phyloP scores from a whole-genome alignment of 1,140 invertebrate genomes.

The Cydia pomonella region DNA sequence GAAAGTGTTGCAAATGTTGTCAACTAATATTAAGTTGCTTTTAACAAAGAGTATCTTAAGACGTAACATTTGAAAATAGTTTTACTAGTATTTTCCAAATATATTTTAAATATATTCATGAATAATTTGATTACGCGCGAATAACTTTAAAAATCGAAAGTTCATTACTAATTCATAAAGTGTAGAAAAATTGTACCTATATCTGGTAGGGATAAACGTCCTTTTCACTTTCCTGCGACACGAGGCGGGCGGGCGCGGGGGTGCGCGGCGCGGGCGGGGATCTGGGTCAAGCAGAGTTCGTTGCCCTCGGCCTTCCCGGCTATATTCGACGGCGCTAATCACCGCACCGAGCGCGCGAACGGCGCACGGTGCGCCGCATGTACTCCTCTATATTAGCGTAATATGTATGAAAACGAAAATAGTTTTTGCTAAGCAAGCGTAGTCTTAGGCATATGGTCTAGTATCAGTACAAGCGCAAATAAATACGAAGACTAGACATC shows the following conservation, averaged over 20 bases:
- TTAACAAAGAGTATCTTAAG: neutral
- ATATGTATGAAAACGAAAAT: conserved; percentile 1
- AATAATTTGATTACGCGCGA: neutral
- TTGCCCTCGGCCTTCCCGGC: conserved; percentile 80
- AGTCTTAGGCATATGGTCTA: neutral
- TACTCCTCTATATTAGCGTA: conserved; percentile 6
- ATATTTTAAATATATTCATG: neutral
- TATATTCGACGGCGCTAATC: conserved; percentile 78
- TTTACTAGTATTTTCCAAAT: neutral
- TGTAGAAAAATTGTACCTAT: conserved; percentile 3
- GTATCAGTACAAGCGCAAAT: neutral
- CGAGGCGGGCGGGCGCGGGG: conserved; percentile 34
- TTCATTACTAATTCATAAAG: conserved; percentile 21
- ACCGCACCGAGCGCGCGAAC: conserved; percentile 46
- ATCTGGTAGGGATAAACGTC: conserved; percentile 43
- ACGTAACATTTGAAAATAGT: neutral
- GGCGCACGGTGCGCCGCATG: conserved; percentile 26
- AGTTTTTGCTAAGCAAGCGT: neutral
- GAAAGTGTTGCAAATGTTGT: neutral
- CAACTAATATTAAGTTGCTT: neutral
- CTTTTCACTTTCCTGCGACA: conserved; percentile 78
- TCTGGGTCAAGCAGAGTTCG: conserved; percentile 80
- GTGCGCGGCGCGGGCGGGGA: conserved; percentile 54
- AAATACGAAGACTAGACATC: neutral
- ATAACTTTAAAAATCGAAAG: conserved; percentile 6